A percentile compares a stretch with the other conserved stretches of the same genome.
phyloP scores from a whole-genome alignment of 2,888 invertebrate species.

The Tridacna crocea region DNA sequence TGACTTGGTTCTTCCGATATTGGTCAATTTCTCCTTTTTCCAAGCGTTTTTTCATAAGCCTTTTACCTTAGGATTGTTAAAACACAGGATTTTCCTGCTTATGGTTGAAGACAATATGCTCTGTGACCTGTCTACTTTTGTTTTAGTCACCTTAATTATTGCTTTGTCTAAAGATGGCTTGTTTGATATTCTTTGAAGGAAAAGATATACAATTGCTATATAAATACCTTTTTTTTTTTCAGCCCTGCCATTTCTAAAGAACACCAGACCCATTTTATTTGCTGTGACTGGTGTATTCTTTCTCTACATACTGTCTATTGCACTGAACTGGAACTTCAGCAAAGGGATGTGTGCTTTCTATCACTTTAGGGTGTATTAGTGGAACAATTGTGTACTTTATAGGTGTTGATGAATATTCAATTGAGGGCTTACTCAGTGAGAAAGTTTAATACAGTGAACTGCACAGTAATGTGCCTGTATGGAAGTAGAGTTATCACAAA shows the following conservation, averaged over 20 bases:
- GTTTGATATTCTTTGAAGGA: too few species aligned
- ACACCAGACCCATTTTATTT: conserved; percentile 92
- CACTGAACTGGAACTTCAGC: conserved; percentile 93
- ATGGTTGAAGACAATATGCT: too few species aligned
- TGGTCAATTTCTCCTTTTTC: too few species aligned
- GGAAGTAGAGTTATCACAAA: neutral
- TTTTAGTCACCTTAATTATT: too few species aligned
- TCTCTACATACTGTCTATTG: conserved; percentile 91
- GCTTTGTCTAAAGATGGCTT: too few species aligned
- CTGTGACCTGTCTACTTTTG: too few species aligned
- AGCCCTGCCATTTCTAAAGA: conserved; percentile 94
- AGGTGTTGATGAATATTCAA: neutral
- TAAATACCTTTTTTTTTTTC: conserved; percentile 80
- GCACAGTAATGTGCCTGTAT: neutral
- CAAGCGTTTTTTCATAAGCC: too few species aligned
- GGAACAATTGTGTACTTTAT: neutral
- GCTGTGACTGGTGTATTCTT: conserved; percentile 92
- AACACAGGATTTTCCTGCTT: too few species aligned
- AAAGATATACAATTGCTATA: too few species aligned
- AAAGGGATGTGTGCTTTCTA: conserved; percentile 93
- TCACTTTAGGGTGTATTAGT: conserved; percentile 88
- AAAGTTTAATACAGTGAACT: neutral
- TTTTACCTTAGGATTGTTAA: too few species aligned
- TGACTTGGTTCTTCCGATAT: too few species aligned
- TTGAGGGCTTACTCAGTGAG: neutral